Evolutionary conservation across 2,888 invertebrate genomes (phyloP).

Genomic region (Tachina grossa): DNA sequence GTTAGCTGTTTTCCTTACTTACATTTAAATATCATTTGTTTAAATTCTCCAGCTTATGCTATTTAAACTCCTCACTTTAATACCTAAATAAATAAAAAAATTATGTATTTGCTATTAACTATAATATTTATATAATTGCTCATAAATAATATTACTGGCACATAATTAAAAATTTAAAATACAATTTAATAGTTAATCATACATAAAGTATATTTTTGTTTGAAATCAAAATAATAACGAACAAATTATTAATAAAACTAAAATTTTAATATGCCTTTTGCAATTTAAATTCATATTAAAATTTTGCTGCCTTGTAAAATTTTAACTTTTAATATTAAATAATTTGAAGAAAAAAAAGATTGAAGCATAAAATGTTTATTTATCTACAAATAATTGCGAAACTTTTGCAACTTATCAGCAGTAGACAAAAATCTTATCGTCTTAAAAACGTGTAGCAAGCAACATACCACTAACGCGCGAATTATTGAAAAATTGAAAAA

Average conservation of each 20-base stretch:
- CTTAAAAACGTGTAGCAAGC: slow-evolving; percentile 8
- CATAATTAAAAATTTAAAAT: too few species aligned
- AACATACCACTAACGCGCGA: slow-evolving; percentile 2
- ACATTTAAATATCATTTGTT: too few species aligned
- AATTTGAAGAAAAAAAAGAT: neutral
- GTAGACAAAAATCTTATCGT: slow-evolving; percentile 58
- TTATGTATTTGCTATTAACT: too few species aligned
- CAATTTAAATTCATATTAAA: slow-evolving; percentile 28
- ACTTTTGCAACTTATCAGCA: slow-evolving; percentile 53
- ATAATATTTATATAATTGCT: too few species aligned
- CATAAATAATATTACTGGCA: too few species aligned
- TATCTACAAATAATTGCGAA: slow-evolving; percentile 63
- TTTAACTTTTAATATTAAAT: slow-evolving; percentile 13
- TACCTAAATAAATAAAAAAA: too few species aligned
- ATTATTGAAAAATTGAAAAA: slow-evolving; percentile 4
- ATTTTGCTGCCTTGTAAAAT: neutral
- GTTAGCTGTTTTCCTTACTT: too few species aligned
- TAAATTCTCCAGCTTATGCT: too few species aligned
- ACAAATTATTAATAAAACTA: slow-evolving; percentile 29
- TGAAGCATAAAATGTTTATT: slow-evolving; percentile 3
- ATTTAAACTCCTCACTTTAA: too few species aligned
- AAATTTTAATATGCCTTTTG: slow-evolving; percentile 31
- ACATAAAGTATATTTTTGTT: neutral
- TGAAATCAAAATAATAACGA: neutral
- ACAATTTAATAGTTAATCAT: neutral